Conservation (phyloP, 2,888 invertebrate genomes). For the Tenthredo amoena region DNA sequence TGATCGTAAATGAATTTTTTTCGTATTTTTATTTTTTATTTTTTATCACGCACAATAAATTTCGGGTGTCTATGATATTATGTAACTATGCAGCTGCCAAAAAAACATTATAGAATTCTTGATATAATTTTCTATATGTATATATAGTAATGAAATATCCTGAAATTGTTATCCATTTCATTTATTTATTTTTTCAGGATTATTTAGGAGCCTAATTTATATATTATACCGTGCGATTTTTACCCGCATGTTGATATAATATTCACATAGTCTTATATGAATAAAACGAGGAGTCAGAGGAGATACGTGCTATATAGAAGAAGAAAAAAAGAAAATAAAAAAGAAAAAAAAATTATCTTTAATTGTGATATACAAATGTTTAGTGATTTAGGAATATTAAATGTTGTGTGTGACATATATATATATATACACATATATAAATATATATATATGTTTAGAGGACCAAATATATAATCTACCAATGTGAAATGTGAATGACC, state of each 20-base stretch:
- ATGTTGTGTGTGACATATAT: constrained; percentile 69
- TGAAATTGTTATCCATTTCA: neutral
- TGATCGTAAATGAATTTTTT: neutral
- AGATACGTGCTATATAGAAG: neutral
- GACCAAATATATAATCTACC: constrained; percentile 74
- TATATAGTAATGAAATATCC: neutral
- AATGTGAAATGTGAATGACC: constrained; percentile 1
- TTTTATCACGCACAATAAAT: neutral
- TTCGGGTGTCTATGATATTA: neutral
- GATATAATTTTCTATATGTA: neutral
- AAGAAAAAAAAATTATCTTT: constrained; percentile 16
- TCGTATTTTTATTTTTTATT: neutral
- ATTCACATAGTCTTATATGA: neutral
- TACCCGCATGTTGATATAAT: neutral
- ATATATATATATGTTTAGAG: constrained; percentile 72
- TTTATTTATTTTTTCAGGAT: neutral
- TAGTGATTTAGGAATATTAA: constrained; percentile 59
- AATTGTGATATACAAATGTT: constrained; percentile 44
- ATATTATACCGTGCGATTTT: neutral
- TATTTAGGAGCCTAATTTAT: neutral
- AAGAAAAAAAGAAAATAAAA: neutral
- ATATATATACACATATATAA: constrained; percentile 61
- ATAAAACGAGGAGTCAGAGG: neutral
- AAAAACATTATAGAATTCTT: neutral
- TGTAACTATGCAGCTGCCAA: neutral